Base-by-base conservation (phyloP, 2,797 vertebrate genomes). In the Tiaroga cobitis region DNA sequence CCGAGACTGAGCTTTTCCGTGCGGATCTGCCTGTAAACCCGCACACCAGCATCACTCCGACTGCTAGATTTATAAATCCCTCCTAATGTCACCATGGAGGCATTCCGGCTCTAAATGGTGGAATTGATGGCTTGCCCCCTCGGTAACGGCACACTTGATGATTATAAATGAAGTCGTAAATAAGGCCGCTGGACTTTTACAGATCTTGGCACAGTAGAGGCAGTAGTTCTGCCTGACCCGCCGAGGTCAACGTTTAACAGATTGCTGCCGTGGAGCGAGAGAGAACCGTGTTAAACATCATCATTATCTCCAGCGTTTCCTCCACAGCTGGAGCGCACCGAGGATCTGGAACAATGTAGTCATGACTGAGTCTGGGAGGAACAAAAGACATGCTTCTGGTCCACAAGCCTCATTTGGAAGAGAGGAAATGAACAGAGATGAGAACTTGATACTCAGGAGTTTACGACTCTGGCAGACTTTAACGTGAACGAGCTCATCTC, bases 61-160 rank as follows among this genome's bases (percentile, higher is more conserved):
- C 92, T 91, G 93, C 91, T 91, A 89, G 90, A 93, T 94, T 94
- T 93, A 94, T 95, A 93, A 93, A 95, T 93, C 92, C 93, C 90
- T 90, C 81, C 88, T 89, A 90, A 93, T 86, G 84, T 91, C 93
- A 90, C 93, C 88, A 91, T 93, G 89, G 91, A 93, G 92, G 88
- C 90, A 91, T 94, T 92, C 93, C 89, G 89, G 91, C 89, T 93
- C 94, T 92, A 91, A 93, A 93, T 83, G 63, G 88, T 87, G 90
- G 91, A 92, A 91, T 87, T 86, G 90, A 92, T 93, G 92, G 90
- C 88, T 77, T 88, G 89, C 88, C 90, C 90, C 83, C 87, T 88
- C 37, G 77, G 86, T 92, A 93, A 93, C 87, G 88, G 88, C 90
- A 89, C 91, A 91, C 91, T 91, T 92, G 92, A 91, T 94, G 92